Evolutionary conservation across 2,888 invertebrate genomes (phyloP).

Genomic region (Meganola albula): DNA sequence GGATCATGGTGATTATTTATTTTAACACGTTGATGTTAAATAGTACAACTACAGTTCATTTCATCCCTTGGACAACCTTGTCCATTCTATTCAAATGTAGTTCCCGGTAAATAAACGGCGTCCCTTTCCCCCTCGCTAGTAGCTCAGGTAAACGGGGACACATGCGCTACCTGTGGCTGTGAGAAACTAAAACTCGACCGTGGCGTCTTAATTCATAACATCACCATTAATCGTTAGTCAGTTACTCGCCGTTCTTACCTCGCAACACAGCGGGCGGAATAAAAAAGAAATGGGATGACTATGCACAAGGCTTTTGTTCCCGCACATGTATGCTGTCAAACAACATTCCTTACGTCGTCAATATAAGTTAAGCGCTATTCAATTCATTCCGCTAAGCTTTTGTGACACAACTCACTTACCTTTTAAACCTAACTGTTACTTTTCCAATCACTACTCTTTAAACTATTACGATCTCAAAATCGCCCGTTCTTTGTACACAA

Average conservation of each 20-base stretch:
- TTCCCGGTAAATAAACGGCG: conserved; percentile 55
- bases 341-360: conserved; percentile 73
- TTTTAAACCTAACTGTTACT: conserved; percentile 73
- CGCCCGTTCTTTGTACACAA: conserved; percentile 46
- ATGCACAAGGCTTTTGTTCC: conserved; percentile 75
- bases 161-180: conserved; percentile 63
- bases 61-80: conserved; percentile 36
- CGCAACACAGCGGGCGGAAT: conserved; percentile 54
- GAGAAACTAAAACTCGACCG: conserved; percentile 38
- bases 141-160: conserved; percentile 62
- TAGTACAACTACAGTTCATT: too few species aligned
- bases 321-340: conserved; percentile 74
- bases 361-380: conserved; percentile 70
- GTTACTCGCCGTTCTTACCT: conserved; percentile 30
- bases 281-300: conserved; percentile 67
- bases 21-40: conserved; percentile 17
- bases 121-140: conserved; percentile 49
- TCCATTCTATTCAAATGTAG: conserved; percentile 60
- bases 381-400: conserved; percentile 64
- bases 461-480: conserved; percentile 43
- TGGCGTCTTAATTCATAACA: conserved; percentile 39
- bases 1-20: conserved; percentile 22
- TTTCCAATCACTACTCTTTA: conserved; percentile 52
- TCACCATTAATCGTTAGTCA: conserved; percentile 24
- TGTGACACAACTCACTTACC: conserved; percentile 71